Evolutionary conservation across 2,113 vertebrate species (phyloP).

Genomic region (Cololabis saira): DNA sequence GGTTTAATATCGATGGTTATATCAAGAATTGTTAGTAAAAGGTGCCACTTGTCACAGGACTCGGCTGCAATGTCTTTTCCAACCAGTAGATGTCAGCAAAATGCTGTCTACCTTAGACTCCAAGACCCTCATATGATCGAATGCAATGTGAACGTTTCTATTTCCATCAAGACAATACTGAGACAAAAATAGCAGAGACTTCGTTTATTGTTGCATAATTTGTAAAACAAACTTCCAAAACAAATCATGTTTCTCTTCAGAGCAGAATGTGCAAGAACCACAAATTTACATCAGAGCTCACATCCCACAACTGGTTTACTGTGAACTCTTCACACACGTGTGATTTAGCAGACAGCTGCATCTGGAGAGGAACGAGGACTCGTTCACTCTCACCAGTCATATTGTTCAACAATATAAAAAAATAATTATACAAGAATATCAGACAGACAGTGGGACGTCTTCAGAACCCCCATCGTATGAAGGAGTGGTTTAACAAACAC

Average conservation of each 20-base stretch:
- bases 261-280: constrained; percentile 69
- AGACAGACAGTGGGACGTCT: constrained; percentile 16
- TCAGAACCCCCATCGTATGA: not conserved
- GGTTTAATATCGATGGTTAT: too few species aligned
- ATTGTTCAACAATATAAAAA: constrained; percentile 40
- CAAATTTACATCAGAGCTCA: constrained; percentile 88
- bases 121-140: too few species aligned
- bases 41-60: too few species aligned
- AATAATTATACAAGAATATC: constrained; percentile 51
- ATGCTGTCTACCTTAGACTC: not conserved
- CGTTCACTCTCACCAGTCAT: constrained; percentile 21
- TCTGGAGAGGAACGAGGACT: constrained; percentile 34
- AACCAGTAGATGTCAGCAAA: constrained; percentile 61
- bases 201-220: constrained; percentile 73
- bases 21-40: too few species aligned
- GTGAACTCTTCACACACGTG: constrained; percentile 90
- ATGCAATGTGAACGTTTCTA: not conserved
- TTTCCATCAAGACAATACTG: not conserved
- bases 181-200: constrained; percentile 32
- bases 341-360: constrained; percentile 63
- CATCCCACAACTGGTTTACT: constrained; percentile 91
- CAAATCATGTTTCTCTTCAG: constrained; percentile 68
- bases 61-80: not conserved
- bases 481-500: constrained; percentile 23
- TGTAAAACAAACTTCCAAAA: constrained; percentile 25